Percentiles rank a stretch among this genome's conserved stretches.
Conservation (phyloP, 2,797 vertebrate genomes). For the Triplophysa yarkandensis region DNA sequence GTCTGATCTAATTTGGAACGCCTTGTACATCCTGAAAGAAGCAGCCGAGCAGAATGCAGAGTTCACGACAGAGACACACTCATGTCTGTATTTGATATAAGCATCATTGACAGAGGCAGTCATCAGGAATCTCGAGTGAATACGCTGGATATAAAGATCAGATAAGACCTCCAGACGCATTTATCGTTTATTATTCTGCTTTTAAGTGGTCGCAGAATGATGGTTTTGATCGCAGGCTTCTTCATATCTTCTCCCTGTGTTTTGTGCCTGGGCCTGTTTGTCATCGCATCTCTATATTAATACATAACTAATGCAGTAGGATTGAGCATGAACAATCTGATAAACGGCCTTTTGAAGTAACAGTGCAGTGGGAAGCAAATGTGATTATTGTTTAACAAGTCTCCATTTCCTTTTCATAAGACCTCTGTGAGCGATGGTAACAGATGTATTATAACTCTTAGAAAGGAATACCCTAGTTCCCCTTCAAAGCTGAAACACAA, state of each 20-base stretch:
- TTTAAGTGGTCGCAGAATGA: slow-evolving; percentile 4
- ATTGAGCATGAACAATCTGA: slow-evolving; percentile 53
- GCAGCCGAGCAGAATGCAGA: slow-evolving; percentile 5
- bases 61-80: slow-evolving; percentile 3
- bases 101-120: slow-evolving; percentile 31
- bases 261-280: not conserved
- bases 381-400: slow-evolving; percentile 55
- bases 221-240: not conserved
- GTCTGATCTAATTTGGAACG: slow-evolving; percentile 12
- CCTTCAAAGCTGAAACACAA: too few species aligned
- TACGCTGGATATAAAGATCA: not conserved
- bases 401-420: slow-evolving; percentile 54
- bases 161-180: not conserved
- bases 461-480: too few species aligned
- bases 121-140: slow-evolving; percentile 18
- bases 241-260: not conserved
- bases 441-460: slow-evolving; percentile 37
- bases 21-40: slow-evolving; percentile 5
- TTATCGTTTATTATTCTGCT: not conserved
- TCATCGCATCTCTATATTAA: slow-evolving; percentile 29
- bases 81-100: slow-evolving; percentile 18
- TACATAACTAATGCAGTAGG: slow-evolving; percentile 46
- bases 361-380: slow-evolving; percentile 54
- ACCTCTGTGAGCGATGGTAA: slow-evolving; percentile 51
- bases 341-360: slow-evolving; percentile 54